phyloP scores from a whole-genome alignment of 2,113 vertebrate species.

The Nibea coibor region DNA sequence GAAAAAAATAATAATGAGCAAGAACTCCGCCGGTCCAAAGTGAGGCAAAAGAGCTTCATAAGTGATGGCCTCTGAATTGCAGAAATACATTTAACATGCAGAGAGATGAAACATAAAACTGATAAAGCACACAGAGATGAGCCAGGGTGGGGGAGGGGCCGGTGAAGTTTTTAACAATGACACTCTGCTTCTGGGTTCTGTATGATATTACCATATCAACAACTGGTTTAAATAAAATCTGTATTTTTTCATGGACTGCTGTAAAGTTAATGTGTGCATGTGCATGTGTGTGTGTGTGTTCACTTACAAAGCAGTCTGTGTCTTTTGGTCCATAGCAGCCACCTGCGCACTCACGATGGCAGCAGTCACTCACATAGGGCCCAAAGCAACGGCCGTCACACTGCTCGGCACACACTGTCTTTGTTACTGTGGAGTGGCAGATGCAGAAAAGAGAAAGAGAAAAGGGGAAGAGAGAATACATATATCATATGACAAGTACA shows the following conservation, averaged over 20 bases:
- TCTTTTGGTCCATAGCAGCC: constrained; percentile 97
- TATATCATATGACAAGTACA: neutral
- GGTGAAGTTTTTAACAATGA: constrained; percentile 36
- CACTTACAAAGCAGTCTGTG: constrained; percentile 96
- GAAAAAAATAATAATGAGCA: neutral
- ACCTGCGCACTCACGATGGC: constrained; percentile 96
- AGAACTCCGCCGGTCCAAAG: constrained; percentile 22
- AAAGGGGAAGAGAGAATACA: constrained; percentile 11
- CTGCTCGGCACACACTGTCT: constrained; percentile 96
- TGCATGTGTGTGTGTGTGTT: constrained; percentile 5
- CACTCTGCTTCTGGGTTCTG: constrained; percentile 3
- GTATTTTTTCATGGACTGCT: neutral
- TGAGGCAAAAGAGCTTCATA: constrained; percentile 6
- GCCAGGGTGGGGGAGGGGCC: neutral
- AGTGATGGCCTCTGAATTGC: constrained; percentile 17
- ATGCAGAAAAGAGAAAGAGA: constrained; percentile 32
- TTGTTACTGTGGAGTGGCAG: constrained; percentile 88
- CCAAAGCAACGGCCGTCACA: constrained; percentile 97
- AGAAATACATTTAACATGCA: constrained; percentile 33
- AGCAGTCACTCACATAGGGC: constrained; percentile 97
- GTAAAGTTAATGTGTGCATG: neutral
- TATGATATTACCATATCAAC: neutral
- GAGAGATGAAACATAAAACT: constrained; percentile 24
- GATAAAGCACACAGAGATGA: constrained; percentile 23
- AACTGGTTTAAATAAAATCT: neutral